Percentiles rank a stretch among this genome's conserved stretches.
Evolutionary conservation across 2,113 vertebrate species (phyloP).

Genomic region (Corythaixoides concolor): DNA sequence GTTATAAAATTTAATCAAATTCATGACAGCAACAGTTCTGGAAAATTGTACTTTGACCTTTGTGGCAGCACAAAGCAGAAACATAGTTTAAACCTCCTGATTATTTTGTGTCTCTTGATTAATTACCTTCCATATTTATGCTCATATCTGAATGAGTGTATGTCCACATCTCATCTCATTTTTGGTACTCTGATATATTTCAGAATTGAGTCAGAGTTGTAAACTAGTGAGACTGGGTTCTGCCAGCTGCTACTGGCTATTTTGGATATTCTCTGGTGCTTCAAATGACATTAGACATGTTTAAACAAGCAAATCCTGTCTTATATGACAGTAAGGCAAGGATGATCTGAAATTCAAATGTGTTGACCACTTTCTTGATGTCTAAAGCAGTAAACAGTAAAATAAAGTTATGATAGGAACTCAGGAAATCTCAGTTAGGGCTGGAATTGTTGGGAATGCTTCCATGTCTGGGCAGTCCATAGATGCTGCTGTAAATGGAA

Average conservation of each 20-base stretch:
- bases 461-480: neutral
- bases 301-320: neutral
- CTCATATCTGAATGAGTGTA: neutral
- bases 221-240: neutral
- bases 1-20: slow-evolving; percentile 12
- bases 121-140: neutral
- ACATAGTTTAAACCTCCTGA: neutral
- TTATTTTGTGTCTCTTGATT: slow-evolving; percentile 1
- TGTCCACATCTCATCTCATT: neutral
- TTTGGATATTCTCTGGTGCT: neutral
- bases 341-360: neutral
- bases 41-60: slow-evolving; percentile 6
- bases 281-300: neutral
- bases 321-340: neutral
- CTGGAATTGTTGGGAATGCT: neutral
- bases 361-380: neutral
- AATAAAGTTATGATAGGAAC: neutral
- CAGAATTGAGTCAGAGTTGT: neutral
- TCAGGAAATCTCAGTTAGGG: neutral
- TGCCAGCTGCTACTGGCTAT: neutral
- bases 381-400: neutral
- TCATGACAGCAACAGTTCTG: neutral
- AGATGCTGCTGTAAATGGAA: neutral
- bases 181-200: neutral
- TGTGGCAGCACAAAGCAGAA: neutral